Conservation (phyloP, 2,113 vertebrate species). For the Mormoops blainvillei region DNA sequence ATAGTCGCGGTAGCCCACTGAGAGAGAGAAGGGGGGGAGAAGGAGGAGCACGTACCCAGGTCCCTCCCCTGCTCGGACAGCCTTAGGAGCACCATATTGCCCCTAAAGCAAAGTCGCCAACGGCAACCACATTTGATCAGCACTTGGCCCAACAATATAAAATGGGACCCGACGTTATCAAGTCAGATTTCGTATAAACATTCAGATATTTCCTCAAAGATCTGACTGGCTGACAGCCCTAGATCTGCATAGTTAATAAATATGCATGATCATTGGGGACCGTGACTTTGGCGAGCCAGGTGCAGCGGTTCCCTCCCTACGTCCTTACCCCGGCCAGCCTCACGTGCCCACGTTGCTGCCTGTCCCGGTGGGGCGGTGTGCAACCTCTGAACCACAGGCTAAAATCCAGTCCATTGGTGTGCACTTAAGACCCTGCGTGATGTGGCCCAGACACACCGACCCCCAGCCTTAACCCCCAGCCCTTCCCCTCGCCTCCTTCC, state of each 20-base stretch:
- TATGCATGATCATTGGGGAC: background rate
- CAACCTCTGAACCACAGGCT: background rate
- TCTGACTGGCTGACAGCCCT: background rate
- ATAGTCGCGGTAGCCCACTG: background rate
- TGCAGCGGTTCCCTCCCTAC: background rate
- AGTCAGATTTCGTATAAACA: background rate
- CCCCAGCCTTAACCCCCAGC: background rate
- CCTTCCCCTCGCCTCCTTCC: background rate
- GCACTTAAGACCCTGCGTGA: accelerated
- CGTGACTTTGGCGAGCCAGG: accelerated
- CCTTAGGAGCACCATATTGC: accelerated
- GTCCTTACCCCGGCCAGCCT: background rate
- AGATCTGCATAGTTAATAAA: background rate
- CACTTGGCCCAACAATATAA: background rate
- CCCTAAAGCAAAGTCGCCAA: background rate
- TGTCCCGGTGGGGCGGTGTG: no score
- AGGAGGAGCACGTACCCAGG: background rate
- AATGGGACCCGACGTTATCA: background rate
- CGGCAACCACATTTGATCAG: background rate
- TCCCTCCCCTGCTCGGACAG: background rate
- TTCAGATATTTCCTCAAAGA: background rate
- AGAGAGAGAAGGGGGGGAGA: background rate
- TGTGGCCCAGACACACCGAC: accelerated
- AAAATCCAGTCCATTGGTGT: background rate
- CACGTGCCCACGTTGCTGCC: accelerated